A percentile compares a stretch with the other conserved stretches of the same genome.
These are phyloP conservation scores for Drosophila phalerata DNA, from an alignment of 2,888 invertebrate species.

Conservation along the genomic window DNA sequence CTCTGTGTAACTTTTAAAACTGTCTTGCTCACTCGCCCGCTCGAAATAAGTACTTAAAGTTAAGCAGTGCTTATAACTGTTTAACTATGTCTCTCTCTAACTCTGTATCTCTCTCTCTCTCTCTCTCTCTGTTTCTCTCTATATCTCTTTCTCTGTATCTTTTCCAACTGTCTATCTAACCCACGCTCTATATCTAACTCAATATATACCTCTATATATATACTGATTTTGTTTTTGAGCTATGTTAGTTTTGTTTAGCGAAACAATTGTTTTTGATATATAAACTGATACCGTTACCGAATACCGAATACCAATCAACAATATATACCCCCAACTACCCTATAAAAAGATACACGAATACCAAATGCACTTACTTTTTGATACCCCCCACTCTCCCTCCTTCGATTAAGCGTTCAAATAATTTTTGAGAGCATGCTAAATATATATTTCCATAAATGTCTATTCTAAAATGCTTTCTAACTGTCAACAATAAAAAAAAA, in stretches of 20 bases:
- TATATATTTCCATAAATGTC: slow-evolving; percentile 83
- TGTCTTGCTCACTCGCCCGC: slow-evolving; percentile 54
- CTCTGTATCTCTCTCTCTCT: slow-evolving; percentile 30
- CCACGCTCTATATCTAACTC: slow-evolving; percentile 50
- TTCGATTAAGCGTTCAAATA: slow-evolving; percentile 79
- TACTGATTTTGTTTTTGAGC: slow-evolving; percentile 78
- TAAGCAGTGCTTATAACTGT: slow-evolving; percentile 32
- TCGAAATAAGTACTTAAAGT: slow-evolving; percentile 31
- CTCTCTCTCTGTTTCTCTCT: slow-evolving; percentile 29
- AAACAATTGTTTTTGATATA: slow-evolving; percentile 65
- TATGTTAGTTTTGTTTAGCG: slow-evolving; percentile 76
- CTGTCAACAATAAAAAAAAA: slow-evolving; percentile 56
- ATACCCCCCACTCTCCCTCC: slow-evolving; percentile 59
- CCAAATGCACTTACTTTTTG: slow-evolving; percentile 77
- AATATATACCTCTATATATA: slow-evolving; percentile 64
- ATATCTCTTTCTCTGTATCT: slow-evolving; percentile 40
- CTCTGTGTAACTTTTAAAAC: slow-evolving; percentile 43
- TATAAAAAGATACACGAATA: slow-evolving; percentile 48
- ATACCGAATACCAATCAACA: slow-evolving; percentile 15
- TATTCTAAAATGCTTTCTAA: slow-evolving; percentile 79
- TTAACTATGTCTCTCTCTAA: slow-evolving; percentile 38
- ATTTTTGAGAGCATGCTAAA: slow-evolving; percentile 83
- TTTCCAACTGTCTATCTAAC: slow-evolving; percentile 55
- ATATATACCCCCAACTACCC: slow-evolving; percentile 23
- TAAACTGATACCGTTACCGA: slow-evolving; percentile 22